Evolutionary conservation across 2,113 vertebrate species (phyloP).

Genomic region (Ochotona princeps): DNA sequence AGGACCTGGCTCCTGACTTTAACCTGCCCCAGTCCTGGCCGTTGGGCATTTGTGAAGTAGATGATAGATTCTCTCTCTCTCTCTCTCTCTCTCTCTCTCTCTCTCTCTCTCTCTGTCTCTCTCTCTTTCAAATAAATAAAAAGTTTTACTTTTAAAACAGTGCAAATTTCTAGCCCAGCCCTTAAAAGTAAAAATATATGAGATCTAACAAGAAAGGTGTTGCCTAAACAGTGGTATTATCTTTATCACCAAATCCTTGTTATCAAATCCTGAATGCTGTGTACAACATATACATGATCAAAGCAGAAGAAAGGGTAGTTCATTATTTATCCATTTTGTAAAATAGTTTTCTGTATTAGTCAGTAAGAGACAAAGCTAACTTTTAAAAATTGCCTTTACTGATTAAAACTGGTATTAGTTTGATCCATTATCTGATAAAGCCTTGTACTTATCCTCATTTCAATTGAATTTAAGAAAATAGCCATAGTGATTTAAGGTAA

Average conservation of each 20-base stretch:
- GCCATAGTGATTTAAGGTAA: not conserved
- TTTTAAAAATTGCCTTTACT: not conserved
- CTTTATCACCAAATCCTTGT: not conserved
- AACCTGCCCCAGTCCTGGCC: too few relatives aligned
- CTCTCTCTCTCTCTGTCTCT: too few relatives aligned
- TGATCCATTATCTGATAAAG: not conserved
- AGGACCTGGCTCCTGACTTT: too few relatives aligned
- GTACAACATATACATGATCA: not conserved
- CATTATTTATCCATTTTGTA: not conserved
- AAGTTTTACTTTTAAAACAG: too few relatives aligned
- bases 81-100: too few relatives aligned
- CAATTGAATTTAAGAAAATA: not conserved
- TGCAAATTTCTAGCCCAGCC: too few relatives aligned
- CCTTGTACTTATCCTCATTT: constrained; percentile 1
- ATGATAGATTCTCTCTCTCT: too few relatives aligned
- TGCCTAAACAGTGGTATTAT: not conserved
- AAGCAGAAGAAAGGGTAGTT: not conserved
- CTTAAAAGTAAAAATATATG: too few relatives aligned
- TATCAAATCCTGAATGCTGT: not conserved
- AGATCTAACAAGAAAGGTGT: too few relatives aligned
- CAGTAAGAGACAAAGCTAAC: constrained; percentile 5
- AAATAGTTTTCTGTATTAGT: not conserved
- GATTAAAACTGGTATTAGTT: not conserved
- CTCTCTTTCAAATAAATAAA: too few relatives aligned
- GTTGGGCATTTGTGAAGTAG: too few relatives aligned